Evolutionary conservation across 2,113 vertebrate genomes (phyloP), one percentile per base, ranked within the genome.

Genomic region (Chaenocephalus aceratus): DNA sequence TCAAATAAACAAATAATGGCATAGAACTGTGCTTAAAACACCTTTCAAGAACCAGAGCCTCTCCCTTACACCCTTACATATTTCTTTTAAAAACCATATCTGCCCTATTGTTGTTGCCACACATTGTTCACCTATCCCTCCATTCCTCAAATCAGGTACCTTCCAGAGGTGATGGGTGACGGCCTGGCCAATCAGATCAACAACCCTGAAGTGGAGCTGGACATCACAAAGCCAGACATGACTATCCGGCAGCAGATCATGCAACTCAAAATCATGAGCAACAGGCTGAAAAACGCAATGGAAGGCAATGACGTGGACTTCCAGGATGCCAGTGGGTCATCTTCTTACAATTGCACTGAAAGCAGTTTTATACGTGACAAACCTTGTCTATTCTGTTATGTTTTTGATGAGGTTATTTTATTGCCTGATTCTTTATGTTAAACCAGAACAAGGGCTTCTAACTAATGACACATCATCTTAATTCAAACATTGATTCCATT

Each of bases 221-320:
- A 99, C 93, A 98, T 99, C 94, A 99, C 98, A 64, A 99, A 99
- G 88, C 98, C 98, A 0, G 97, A 99, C 53, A 98, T 98, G 97
- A 96, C 94, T 52, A 96, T 99, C 83, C 95, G 98, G 23, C 97
- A 98, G 79, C 98, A 99, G 89, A 99, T 99, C 93, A 98, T 99
- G 97, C 97, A 98, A 79, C 91, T 99, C 0, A 98, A 98, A 90
- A 97, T 99, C 85, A 99, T 97, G 96, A 98, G 97, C 86, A 99
- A 97, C 91, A 95, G 96, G 1, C 93, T 99, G 85, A 97, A 96
- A 52, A 96, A 97, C 0, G 98, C 98, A 0, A 95, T 97, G 75
- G 93, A 96, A 82, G 97, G 87, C 16, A 94, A 95, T 0, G 94
- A 99, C 0, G 96, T 98, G 81, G 97, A 99, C 84, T 99, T 99